Evolutionary conservation across 2,113 vertebrate genomes (phyloP), one percentile per base, ranked within the genome.

Genomic region (Numida meleagris): DNA sequence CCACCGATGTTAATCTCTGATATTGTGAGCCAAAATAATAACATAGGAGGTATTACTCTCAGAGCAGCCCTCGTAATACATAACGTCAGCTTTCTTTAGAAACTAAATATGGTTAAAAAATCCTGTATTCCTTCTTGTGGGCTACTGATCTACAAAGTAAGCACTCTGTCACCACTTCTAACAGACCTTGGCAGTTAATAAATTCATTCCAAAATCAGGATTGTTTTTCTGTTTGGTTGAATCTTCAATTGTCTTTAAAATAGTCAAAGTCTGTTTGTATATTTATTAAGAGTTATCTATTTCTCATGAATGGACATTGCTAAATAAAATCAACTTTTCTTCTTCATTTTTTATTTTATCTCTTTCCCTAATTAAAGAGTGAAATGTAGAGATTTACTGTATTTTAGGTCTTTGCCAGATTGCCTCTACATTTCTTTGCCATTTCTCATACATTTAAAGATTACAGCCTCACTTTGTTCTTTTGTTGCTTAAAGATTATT

Each of bases 381-480:
- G 21, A 89, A 48, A 4, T 59, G 72, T 80, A 65, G 25, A 73
- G 16, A 68, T 62, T 33, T 68, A 9, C 11, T 7, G 4, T 63
- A 57, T 11, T 11, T 3, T 63, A 62, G 14, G 10, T 43, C 42
- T 46, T 77, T 66, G 10, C 3, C 57, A 53, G 4, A 43, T 38
- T 58, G 4, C 12, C 8, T 81, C 25, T 87, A 9, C 6, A 29
- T 11, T 61, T 6, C 38, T 73, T 61, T 48, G 36, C 15, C 8
- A 53, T 74, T 81, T 82, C 20, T 71, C 10, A 19, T 8, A 3
- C 43, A 33, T 42, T 73, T 23, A 73, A 86, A 92, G 9, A 57
- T 17, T 53, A 19, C 5, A 66, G 8, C 5, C 6, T 77, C 15
- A 40, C 46, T 58, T 58, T 0, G 0, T 2, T 72, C 74, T 63